phyloP scores from a whole-genome alignment of 2,888 invertebrate species.

The Plusia festucae region DNA sequence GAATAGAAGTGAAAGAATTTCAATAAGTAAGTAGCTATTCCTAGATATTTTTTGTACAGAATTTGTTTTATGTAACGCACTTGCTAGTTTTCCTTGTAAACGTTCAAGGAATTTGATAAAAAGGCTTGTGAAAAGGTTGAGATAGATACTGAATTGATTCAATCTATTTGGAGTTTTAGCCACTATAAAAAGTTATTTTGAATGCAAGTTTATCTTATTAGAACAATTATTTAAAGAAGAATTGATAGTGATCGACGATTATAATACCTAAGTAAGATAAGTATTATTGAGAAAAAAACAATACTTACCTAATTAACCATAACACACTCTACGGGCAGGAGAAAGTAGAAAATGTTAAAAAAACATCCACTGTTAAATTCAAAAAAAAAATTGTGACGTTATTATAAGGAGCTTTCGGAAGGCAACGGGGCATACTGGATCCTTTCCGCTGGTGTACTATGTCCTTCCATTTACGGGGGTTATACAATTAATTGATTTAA shows the following conservation, averaged over 20 bases:
- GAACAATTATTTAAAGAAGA: no score
- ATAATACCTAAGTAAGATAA: no score
- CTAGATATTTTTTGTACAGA: not conserved
- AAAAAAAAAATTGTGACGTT: no score
- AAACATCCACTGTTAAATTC: no score
- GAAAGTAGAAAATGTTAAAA: no score
- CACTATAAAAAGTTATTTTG: not conserved
- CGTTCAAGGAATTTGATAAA: conserved; percentile 13
- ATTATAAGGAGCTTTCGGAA: no score
- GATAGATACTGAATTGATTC: conserved; percentile 27
- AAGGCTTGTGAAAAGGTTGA: conserved; percentile 24
- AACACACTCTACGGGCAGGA: not conserved
- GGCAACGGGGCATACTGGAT: not conserved
- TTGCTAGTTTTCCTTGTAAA: conserved; percentile 24
- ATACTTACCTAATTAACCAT: not conserved
- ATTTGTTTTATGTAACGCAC: not conserved
- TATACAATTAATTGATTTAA: no score
- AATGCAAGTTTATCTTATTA: not conserved
- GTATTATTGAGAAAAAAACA: no score
- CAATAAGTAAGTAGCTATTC: no score
- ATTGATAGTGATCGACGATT: no score
- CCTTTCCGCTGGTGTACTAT: not conserved
- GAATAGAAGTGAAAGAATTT: not conserved
- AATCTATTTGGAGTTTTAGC: conserved; percentile 17
- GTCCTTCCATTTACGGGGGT: not conserved